phyloP scores from a whole-genome alignment of 2,888 invertebrate species.

The Amphipoea oculea region DNA sequence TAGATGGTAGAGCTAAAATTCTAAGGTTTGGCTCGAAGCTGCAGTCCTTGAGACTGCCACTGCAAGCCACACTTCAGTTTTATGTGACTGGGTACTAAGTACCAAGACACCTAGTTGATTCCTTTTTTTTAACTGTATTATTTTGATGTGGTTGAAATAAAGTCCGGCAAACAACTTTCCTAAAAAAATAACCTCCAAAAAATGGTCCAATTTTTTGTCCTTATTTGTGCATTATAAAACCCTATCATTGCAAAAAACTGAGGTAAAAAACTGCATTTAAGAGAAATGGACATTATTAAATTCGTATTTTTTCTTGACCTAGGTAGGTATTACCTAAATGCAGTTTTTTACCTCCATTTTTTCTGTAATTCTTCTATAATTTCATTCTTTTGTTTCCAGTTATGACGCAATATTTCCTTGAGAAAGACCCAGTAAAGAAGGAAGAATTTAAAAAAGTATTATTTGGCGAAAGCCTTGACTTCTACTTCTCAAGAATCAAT shows the following conservation, averaged over 20 bases:
- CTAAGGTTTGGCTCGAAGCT: too few relatives aligned
- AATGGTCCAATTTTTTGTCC: background rate
- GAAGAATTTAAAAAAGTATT: slow-evolving; percentile 24
- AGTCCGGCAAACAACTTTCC: background rate
- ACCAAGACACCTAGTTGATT: background rate
- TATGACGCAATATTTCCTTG: slow-evolving; percentile 7
- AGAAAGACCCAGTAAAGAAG: slow-evolving; percentile 31
- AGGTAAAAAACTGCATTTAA: background rate
- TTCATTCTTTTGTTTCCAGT: background rate
- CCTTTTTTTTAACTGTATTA: too few relatives aligned
- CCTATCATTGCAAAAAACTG: background rate
- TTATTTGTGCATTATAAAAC: background rate
- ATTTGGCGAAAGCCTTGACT: slow-evolving; percentile 76
- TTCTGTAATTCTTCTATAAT: background rate
- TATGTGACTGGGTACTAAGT: too few relatives aligned
- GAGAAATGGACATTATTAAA: too few relatives aligned
- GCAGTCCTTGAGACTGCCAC: too few relatives aligned
- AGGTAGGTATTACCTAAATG: background rate
- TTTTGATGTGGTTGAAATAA: background rate
- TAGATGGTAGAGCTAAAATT: too few relatives aligned
- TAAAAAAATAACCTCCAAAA: too few relatives aligned
- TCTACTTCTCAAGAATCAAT: slow-evolving; percentile 81
- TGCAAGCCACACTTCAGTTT: background rate
- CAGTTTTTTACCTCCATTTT: too few relatives aligned
- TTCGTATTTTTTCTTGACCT: background rate